phyloP scores from a whole-genome alignment of 2,113 vertebrate genomes.

The Echinops telfairi region DNA sequence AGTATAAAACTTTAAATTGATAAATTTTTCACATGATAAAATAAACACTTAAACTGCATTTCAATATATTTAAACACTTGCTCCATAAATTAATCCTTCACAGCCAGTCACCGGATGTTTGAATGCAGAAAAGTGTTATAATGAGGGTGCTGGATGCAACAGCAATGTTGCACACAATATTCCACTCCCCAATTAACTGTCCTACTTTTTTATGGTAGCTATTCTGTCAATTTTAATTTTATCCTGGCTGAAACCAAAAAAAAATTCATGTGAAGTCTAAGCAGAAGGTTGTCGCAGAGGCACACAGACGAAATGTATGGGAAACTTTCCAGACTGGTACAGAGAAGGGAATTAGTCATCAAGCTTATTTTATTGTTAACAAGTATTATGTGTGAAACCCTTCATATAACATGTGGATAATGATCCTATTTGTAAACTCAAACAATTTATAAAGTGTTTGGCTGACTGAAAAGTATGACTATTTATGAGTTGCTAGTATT shows the following conservation, averaged over 20 bases:
- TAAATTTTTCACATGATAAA: conserved; percentile 37
- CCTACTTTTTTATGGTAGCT: conserved; percentile 24
- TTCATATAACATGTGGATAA: background rate
- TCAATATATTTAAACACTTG: conserved; percentile 4
- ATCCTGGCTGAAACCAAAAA: conserved; percentile 63
- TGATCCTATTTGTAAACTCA: background rate
- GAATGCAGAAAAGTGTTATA: background rate
- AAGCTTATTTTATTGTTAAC: conserved; percentile 36
- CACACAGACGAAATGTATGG: conserved; percentile 69
- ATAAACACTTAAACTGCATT: conserved; percentile 1
- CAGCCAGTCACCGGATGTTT: background rate
- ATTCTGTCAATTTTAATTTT: conserved; percentile 74
- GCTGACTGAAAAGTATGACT: background rate
- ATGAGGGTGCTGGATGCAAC: background rate
- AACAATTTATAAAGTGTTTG: conserved; percentile 10
- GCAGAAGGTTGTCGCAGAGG: conserved; percentile 67
- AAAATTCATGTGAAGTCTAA: conserved; percentile 72
- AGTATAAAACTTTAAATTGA: conserved; percentile 8
- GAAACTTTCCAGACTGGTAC: conserved; percentile 41
- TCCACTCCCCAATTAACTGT: conserved; percentile 3
- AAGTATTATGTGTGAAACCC: background rate
- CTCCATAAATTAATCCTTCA: conserved; percentile 1
- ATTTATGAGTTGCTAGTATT: background rate
- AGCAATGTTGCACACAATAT: background rate
- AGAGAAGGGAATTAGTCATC: conserved; percentile 31